Evolutionary conservation across 2,888 invertebrate species (phyloP), one percentile per base, ranked within the genome.

Genomic region (Thera obeliscata): DNA sequence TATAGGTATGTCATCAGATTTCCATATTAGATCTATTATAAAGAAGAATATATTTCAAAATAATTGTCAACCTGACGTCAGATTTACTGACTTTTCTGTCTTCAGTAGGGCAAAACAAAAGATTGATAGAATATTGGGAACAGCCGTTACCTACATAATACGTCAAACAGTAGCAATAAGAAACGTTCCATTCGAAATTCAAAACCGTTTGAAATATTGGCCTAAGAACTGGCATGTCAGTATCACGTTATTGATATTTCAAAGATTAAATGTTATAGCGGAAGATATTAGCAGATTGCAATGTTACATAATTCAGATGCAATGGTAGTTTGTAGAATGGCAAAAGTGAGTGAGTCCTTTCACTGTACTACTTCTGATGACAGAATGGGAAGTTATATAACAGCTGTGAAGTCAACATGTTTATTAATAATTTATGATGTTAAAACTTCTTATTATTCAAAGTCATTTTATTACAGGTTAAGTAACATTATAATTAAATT

Each of bases 331-430:
- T 59, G 56, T 48, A 56, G 58, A 61, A 54, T 41, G 36, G 38
- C 54, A 36, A n/a, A 33, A 8, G 56, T 6, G 36, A 49, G 8
- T 48, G 64, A 60, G 50, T 77, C 77, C 76, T 77, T 78, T 78
- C 78, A 77, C 78, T 69, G 33, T 33, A 3, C 33, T 52, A 52
- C 63, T 64, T 38, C 6, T 22, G 57, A 59, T 61, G 38, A 9
- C 8, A 55, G n/a, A 48, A 65, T 64, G 67, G 70, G 72, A 76
- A 76, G 66, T 62, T 48, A 59, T 33, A 46, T 59, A 59, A 67
- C 5, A 46, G 54, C 9, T 52, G 48, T 12, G 43, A 1, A 8
- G 1, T 8, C 43, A 9, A 46, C 9, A 46, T 9, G 9, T 46
- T 46, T 46, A 46, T 46, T 9, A 46, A 4, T 7, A 41, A 2